Evolutionary conservation across 2,797 vertebrate genomes (phyloP), one percentile per base, ranked within the genome.

Genomic region (Nannoperca australis): DNA sequence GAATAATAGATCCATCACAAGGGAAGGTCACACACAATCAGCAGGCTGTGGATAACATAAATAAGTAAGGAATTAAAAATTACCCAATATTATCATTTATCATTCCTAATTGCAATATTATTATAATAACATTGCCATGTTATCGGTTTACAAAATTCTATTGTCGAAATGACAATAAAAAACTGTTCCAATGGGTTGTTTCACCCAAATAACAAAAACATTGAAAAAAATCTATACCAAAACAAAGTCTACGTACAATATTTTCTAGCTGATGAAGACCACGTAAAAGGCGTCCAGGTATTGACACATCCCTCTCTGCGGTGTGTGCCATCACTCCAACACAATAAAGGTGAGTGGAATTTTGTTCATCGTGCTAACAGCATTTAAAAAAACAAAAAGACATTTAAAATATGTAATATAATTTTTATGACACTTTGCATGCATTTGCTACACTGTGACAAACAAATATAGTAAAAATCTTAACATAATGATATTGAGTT

Each of bases 21-120:
- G 14, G 5, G 55, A 73, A 56, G 27, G 63, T 76, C 40, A 65
- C 10, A 24, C 34, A 20, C 58, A 62, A 30, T n/a, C 36, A 63
- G 64, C 24, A 54, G 13, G 20, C 7, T 18, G 24, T 27, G 24
- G 24, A 27, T 27, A 27, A 27, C 24, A 27, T 27, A 2, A 27
- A 27, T 27, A 27, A 27, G 24, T 27, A 27, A 73, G 5, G n/a
- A 7, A 2, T 22, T 20, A 70, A 18, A 15, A 34, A 5, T 44
- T 32, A 34, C 50, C 36, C 32, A 51, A 32, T n/a, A 64, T 70
- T n/a, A 42, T 54, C 0, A 47, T 50, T 18, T 27, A 47, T 54
- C 7, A 60, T 30, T 1, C n/a, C 27, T 14, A n/a, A 56, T 3
- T 54, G 15, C 14, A 47, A 38, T 17, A 42, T 20, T 75, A 22